Evolutionary conservation across 1,140 invertebrate genomes (phyloP), one percentile per base, ranked within the genome.

Genomic region (Lethrus apterus): DNA sequence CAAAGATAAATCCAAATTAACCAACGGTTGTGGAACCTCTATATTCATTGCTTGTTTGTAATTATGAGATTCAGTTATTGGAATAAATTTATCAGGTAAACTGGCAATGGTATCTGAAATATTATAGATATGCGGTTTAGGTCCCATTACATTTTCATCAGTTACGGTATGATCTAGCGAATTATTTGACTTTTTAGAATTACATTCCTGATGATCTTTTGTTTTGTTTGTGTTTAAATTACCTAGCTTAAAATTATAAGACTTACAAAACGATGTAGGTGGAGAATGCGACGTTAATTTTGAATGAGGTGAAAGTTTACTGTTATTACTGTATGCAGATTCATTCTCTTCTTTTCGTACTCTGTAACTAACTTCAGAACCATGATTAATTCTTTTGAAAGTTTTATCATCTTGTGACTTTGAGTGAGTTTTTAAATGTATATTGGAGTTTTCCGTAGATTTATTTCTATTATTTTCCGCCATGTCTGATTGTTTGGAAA

Each of bases 81-180:
- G 35, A n/a, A 38, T 21, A 38, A 21, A 38, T 17, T 38, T n/a
- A n/a, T n/a, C n/a, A n/a, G n/a, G 35, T 21, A 38, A 21, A 21
- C 24, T 21, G 20, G 35, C 35, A 38, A 38, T 14, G 11, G 40
- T 29, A 42, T 42, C 40, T 42, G 40, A 42, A 42, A 42, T 42
- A 42, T 42, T 24, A 42, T 24, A 42, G 24, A 42, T 42, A 13
- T 21, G 14, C 13, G 36, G 23, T 29, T 42, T 42, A 29, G 11
- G 24, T 13, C 29, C 17, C 15, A 24, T 19, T 11, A 18, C 10
- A 29, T 14, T 42, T 19, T 14, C 24, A 24, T 29, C 20, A 13
- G 38, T 29, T 42, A 2, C n/a, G 40, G 40, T 10, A 18, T 26
- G 17, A 17, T 14, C 13, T 8, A n/a, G 35, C 13, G 35, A 38